Conservation (phyloP, 2,888 invertebrate species). For the Drosophila emarginata region DNA sequence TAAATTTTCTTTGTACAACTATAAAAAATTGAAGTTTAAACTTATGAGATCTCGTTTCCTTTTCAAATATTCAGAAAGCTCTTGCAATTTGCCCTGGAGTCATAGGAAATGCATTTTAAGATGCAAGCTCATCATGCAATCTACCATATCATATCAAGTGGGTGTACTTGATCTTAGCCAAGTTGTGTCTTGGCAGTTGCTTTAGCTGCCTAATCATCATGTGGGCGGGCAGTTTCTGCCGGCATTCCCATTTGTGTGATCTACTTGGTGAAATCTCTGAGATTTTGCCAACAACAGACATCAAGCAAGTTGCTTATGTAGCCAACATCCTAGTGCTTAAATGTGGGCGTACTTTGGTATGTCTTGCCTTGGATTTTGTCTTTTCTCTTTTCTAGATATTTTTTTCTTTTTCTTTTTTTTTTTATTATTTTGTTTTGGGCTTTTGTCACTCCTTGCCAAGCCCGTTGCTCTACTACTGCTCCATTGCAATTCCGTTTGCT, state of each 20-base stretch:
- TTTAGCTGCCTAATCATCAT: constrained; percentile 13
- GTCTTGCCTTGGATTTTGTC: background rate
- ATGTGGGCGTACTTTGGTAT: constrained; percentile 52
- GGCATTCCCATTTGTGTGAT: constrained; percentile 56
- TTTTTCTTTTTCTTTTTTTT: background rate
- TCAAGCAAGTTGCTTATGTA: background rate
- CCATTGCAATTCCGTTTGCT: constrained; percentile 63
- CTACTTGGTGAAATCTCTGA: constrained; percentile 59
- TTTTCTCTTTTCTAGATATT: background rate
- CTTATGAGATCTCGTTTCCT: background rate
- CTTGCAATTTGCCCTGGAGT: background rate
- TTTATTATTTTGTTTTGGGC: background rate
- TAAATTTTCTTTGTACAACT: too few species aligned
- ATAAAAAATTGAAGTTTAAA: too few species aligned
- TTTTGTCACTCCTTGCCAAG: constrained; percentile 26
- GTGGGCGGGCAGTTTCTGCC: constrained; percentile 26
- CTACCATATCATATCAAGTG: constrained; percentile 3
- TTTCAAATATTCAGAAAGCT: background rate
- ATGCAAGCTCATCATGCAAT: background rate
- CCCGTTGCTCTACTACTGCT: constrained; percentile 20
- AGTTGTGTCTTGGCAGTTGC: constrained; percentile 7
- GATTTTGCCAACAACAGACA: constrained; percentile 27
- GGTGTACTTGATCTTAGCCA: constrained; percentile 1
- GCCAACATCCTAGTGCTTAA: background rate
- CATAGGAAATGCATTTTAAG: background rate